Conservation (phyloP, 2,888 invertebrate genomes). For the Anagyrus pseudococci region DNA sequence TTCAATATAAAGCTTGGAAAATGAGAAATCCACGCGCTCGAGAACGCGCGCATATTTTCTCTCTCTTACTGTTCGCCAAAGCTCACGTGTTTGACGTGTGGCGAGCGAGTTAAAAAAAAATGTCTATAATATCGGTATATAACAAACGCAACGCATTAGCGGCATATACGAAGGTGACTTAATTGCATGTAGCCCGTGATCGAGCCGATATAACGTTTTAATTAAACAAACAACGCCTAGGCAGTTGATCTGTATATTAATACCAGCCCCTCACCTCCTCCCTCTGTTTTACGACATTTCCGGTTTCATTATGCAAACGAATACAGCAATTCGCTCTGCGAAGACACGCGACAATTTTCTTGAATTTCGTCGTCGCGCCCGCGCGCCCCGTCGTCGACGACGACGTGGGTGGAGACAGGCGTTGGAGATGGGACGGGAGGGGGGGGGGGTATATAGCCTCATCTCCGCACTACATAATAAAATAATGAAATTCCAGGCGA, state of each 20-base stretch:
- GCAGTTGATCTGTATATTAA: not conserved
- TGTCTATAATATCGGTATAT: too few relatives aligned
- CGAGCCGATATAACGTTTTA: not conserved
- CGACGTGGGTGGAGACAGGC: too few relatives aligned
- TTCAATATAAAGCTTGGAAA: too few relatives aligned
- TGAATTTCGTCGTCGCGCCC: slow-evolving; percentile 23
- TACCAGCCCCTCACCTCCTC: too few relatives aligned
- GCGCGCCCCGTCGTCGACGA: too few relatives aligned
- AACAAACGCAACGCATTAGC: too few relatives aligned
- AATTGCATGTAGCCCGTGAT: not conserved
- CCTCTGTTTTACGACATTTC: too few relatives aligned
- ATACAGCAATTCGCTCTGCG: not conserved
- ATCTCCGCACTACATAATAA: not conserved
- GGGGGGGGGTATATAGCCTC: too few relatives aligned
- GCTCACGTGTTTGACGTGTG: too few relatives aligned
- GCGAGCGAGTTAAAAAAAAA: too few relatives aligned
- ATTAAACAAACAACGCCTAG: not conserved
- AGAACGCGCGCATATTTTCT: not conserved
- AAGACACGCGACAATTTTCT: slow-evolving; percentile 4
- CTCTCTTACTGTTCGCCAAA: not conserved
- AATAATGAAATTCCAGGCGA: slow-evolving; percentile 20
- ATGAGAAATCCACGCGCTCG: not conserved
- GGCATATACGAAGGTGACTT: too few relatives aligned
- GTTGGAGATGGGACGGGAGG: too few relatives aligned
- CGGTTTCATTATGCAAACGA: not conserved